Evolutionary conservation across 2,113 vertebrate species (phyloP).

Genomic region (Pagrus major): DNA sequence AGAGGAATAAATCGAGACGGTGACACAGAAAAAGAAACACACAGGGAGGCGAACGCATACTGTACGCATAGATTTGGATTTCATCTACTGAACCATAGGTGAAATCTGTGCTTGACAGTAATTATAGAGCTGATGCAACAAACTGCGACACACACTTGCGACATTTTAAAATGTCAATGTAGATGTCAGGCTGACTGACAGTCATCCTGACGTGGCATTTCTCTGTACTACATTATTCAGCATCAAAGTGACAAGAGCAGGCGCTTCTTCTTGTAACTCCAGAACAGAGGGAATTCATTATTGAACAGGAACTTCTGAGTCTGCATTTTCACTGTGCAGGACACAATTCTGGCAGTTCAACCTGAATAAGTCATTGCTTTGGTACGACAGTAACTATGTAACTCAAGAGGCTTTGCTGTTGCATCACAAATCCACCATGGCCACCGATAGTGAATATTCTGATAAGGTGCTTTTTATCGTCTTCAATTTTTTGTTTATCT

Average conservation of each 20-base stretch:
- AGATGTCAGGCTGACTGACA: conserved; percentile 37
- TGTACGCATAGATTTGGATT: not conserved
- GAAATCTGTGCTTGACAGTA: conserved; percentile 17
- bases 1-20: not conserved
- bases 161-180: conserved; percentile 54
- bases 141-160: conserved; percentile 16
- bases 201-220: conserved; percentile 48
- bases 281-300: conserved; percentile 49
- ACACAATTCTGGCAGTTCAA: not conserved
- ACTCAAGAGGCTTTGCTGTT: not conserved
- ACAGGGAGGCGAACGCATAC: not conserved
- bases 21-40: not conserved
- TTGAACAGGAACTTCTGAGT: conserved; percentile 32
- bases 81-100: conserved; percentile 3
- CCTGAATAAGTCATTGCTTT: conserved; percentile 16
- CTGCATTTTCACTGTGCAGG: conserved; percentile 11
- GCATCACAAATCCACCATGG: not conserved
- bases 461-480: no score
- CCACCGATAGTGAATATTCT: not conserved
- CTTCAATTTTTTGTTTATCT: not conserved
- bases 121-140: not conserved
- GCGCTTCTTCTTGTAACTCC: conserved; percentile 14
- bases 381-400: not conserved
- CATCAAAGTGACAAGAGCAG: conserved; percentile 13
- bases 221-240: conserved; percentile 37